A percentile compares a stretch with the other conserved stretches of the same genome.
Evolutionary conservation across 2,888 invertebrate species (phyloP).

Genomic region (Anorthoa munda): DNA sequence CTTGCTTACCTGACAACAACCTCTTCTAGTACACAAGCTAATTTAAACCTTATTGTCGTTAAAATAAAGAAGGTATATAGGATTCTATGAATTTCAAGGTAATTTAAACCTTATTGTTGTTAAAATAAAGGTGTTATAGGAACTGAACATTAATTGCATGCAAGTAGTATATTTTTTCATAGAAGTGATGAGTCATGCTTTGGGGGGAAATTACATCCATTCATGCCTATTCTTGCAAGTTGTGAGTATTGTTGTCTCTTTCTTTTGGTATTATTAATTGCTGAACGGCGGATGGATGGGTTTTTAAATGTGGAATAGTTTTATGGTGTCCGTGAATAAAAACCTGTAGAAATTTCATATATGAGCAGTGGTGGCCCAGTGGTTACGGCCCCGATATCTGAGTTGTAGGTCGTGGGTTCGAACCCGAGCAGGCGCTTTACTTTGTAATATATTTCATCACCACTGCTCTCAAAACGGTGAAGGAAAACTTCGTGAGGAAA

Average conservation of each 20-base stretch:
- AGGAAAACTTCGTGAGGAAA: no score
- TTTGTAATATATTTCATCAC: no score
- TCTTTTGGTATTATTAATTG: constrained; percentile 43
- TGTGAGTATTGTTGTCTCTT: constrained; percentile 53
- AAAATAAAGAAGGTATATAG: constrained; percentile 23
- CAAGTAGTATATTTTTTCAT: constrained; percentile 37
- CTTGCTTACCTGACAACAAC: constrained; percentile 27
- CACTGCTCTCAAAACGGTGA: no score
- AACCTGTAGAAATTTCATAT: background rate
- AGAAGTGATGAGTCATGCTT: constrained; percentile 55
- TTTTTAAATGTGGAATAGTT: background rate
- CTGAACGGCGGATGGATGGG: constrained; percentile 5
- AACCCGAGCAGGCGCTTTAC: no score
- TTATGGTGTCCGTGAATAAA: background rate
- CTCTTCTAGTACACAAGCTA: constrained; percentile 3
- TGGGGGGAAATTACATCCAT: constrained; percentile 57
- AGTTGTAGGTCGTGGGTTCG: no score
- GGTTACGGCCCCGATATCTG: no score
- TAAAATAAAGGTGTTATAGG: constrained; percentile 17
- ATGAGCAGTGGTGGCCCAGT: no score
- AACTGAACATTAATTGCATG: constrained; percentile 22
- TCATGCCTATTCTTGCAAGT: constrained; percentile 38
- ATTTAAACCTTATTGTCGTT: constrained; percentile 6
- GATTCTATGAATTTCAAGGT: background rate
- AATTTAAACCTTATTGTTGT: constrained; percentile 17